phyloP scores from a whole-genome alignment of 2,888 invertebrate species.

The Melolontha melolontha region DNA sequence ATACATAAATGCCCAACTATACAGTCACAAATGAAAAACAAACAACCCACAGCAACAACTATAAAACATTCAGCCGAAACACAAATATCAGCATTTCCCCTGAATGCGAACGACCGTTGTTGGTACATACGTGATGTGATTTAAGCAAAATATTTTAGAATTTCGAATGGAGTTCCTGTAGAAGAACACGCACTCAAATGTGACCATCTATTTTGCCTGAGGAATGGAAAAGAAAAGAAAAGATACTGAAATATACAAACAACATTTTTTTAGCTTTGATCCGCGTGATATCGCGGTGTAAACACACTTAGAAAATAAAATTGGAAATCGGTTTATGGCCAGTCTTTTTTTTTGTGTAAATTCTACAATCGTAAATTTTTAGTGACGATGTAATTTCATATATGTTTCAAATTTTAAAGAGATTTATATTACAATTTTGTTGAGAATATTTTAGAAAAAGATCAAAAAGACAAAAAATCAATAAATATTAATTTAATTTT shows the following conservation, averaged over 20 bases:
- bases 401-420: too few species aligned
- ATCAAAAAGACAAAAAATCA: too few species aligned
- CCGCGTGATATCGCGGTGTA: slow-evolving; percentile 7
- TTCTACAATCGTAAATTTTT: too few species aligned
- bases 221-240: slow-evolving; percentile 12
- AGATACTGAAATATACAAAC: slow-evolving; percentile 16
- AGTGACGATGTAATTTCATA: too few species aligned
- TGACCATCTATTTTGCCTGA: slow-evolving; percentile 23
- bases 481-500: too few species aligned
- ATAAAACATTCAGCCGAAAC: slow-evolving; percentile 35
- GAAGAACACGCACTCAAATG: slow-evolving; percentile 21
- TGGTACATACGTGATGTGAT: slow-evolving; percentile 36
- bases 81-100: slow-evolving; percentile 36
- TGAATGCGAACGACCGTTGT: slow-evolving; percentile 33
- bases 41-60: slow-evolving; percentile 33
- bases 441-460: too few species aligned
- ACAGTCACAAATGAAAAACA: slow-evolving; percentile 36
- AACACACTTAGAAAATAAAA: slow-evolving; percentile 9
- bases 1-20: slow-evolving; percentile 18
- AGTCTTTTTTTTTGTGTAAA: neutral
- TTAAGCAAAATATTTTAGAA: slow-evolving; percentile 31
- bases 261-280: slow-evolving; percentile 17
- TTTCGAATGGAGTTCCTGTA: slow-evolving; percentile 24
- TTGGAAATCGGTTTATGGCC: slow-evolving; percentile 1
- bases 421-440: too few species aligned